phyloP scores from a whole-genome alignment of 2,113 vertebrate species.

The Rhynchomys soricoides region DNA sequence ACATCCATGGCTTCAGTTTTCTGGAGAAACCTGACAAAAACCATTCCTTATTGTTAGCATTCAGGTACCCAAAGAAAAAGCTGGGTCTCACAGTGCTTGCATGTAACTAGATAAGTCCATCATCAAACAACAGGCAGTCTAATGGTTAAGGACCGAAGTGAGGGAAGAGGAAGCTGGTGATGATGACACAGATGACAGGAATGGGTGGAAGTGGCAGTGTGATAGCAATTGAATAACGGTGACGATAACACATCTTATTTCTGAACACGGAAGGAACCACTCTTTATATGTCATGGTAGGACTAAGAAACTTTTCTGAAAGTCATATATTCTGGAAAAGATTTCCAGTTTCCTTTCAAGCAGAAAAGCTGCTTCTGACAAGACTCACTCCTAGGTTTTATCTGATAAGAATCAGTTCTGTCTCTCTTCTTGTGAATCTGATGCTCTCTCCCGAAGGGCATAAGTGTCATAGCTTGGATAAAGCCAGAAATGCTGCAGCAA shows the following conservation, averaged over 20 bases:
- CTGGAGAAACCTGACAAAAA: not conserved
- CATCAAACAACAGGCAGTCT: not conserved
- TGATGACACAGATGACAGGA: not conserved
- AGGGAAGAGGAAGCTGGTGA: not conserved
- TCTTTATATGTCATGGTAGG: slow-evolving; percentile 42
- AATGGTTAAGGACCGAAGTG: not conserved
- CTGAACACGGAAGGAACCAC: slow-evolving; percentile 12
- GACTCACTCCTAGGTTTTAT: not conserved
- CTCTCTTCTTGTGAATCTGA: not conserved
- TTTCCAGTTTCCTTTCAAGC: slow-evolving; percentile 45
- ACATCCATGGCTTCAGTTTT: not conserved
- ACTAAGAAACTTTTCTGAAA: not conserved
- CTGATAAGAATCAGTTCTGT: not conserved
- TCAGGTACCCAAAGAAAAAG: not conserved
- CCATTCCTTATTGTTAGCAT: not conserved
- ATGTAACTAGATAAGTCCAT: not conserved
- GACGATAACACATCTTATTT: not conserved
- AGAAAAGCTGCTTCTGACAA: slow-evolving; percentile 36
- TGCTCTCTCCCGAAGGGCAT: not conserved
- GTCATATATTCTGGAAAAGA: slow-evolving; percentile 21
- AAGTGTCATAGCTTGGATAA: not conserved
- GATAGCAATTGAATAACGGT: not conserved
- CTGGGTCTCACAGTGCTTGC: not conserved
- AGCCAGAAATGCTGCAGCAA: not conserved
- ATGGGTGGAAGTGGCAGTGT: not conserved